Evolutionary conservation across 2,888 invertebrate species (phyloP), one percentile per base, ranked within the genome.

Genomic region (Brachynemurus nebulosus): DNA sequence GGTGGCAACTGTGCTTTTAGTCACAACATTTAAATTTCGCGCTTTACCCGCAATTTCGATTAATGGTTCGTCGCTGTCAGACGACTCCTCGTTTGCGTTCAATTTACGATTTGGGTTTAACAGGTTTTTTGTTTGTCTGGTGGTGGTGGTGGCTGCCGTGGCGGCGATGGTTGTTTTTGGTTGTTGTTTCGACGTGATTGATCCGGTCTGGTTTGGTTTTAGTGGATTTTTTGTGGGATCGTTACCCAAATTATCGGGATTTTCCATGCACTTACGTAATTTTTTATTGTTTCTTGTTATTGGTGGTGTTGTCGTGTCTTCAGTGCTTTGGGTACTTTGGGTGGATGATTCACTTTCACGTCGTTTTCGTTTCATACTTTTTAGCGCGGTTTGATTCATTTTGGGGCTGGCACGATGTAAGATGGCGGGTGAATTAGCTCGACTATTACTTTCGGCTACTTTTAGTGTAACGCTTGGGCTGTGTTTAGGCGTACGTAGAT

Each of bases 11-110:
- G 34, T 19, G 33, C 19, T 42, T 42, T 56, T 58, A 43, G 58
- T 54, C 30, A 25, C 25, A 55, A 51, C 48, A 56, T 54, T 53
- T 58, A 59, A 54, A 59, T 66, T 67, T 52, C 82, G 68, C 63
- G 80, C 75, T 66, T 84, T 73, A 53, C 79, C 76, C 12, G 72
- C 70, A 41, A 74, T 68, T 56, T 80, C 79, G 51, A 82, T 81
- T 47, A 86, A 67, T 45, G 85, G 85, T 64, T 86, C 86, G 60
- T 86, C 86, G 50, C 79, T 80, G 57, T 86, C 86, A 41, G 85
- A 85, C 46, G 77, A 77, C 56, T 76, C 76, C 33, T 78, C 77
- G 11, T 11, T 12, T 7, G 27, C 30, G 11, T 34, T 41, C 6
- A 16, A 20, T 21, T 18, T 47, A 21, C 16, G 27, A 18, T 44